Conservation (phyloP, 2,888 invertebrate genomes). For the Tridacna gigas region DNA sequence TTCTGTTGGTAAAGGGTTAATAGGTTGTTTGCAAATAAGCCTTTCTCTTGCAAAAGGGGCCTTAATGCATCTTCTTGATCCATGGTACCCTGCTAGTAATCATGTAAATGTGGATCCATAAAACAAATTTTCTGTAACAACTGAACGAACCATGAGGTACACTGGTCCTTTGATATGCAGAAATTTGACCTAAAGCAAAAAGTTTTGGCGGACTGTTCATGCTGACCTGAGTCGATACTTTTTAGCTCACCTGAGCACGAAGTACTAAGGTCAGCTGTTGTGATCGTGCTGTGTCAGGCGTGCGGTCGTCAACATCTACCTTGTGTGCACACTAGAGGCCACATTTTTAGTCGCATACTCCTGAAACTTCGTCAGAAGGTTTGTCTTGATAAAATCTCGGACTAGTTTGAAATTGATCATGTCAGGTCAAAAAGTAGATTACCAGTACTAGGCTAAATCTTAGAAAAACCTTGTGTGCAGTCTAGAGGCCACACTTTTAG, state of each 20-base stretch:
- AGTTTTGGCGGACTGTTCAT: background rate
- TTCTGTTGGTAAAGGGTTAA: too few relatives aligned
- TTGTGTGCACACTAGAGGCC: background rate
- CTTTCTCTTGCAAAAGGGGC: too few relatives aligned
- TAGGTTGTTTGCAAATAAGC: too few relatives aligned
- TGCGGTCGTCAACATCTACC: background rate
- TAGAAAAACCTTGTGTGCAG: background rate
- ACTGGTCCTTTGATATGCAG: too few relatives aligned
- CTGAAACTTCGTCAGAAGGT: background rate
- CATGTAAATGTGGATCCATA: too few relatives aligned
- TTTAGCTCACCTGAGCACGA: constrained; percentile 4
- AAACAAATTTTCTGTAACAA: too few relatives aligned
- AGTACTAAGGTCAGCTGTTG: background rate
- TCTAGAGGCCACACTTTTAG: background rate
- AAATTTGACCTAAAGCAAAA: too few relatives aligned
- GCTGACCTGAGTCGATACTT: background rate
- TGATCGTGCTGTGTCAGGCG: background rate
- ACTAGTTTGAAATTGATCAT: background rate
- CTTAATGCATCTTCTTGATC: too few relatives aligned
- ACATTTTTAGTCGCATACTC: background rate
- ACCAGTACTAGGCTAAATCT: background rate
- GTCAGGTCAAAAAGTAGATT: background rate
- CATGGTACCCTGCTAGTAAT: too few relatives aligned
- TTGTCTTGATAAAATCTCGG: background rate
- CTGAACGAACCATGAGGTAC: too few relatives aligned